phyloP scores from a whole-genome alignment of 2,113 vertebrate genomes.

The Phoxinus phoxinus region DNA sequence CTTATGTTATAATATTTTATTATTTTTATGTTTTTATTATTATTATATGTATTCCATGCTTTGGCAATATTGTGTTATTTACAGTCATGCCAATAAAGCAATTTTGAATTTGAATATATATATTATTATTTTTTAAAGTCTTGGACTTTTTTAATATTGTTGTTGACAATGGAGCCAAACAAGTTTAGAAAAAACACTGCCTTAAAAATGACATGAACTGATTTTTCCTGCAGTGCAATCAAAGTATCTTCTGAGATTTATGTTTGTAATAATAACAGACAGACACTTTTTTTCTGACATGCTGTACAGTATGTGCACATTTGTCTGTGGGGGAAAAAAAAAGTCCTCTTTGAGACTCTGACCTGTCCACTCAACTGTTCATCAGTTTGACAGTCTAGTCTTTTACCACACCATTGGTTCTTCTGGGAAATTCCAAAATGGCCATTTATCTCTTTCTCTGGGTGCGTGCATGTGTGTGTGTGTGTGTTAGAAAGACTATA shows the following conservation, averaged over 20 bases:
- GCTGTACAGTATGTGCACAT: background rate
- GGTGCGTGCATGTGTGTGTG: background rate
- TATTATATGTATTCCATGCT: no score
- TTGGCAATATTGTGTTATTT: no score
- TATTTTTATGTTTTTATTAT: no score
- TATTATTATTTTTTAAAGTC: no score
- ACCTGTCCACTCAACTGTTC: background rate
- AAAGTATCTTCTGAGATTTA: background rate
- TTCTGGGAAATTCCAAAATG: background rate
- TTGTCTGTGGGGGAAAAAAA: background rate
- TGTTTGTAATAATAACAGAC: background rate
- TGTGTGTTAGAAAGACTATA: background rate
- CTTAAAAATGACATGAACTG: background rate
- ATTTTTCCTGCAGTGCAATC: background rate
- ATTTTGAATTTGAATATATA: no score
- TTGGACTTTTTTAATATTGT: no score
- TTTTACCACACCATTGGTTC: background rate
- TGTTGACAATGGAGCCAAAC: no score
- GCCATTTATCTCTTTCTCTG: background rate
- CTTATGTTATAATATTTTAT: no score
- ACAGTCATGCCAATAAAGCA: no score
- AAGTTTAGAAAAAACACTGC: background rate
- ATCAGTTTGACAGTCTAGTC: slow-evolving; percentile 3
- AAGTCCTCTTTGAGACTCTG: background rate
- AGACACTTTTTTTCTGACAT: background rate